Evolutionary conservation across 30 jellyfish, hydroid and myxozoan genomes (phyloP), one percentile per base, ranked within the genome.

Genomic region (Aurelia aurita): DNA sequence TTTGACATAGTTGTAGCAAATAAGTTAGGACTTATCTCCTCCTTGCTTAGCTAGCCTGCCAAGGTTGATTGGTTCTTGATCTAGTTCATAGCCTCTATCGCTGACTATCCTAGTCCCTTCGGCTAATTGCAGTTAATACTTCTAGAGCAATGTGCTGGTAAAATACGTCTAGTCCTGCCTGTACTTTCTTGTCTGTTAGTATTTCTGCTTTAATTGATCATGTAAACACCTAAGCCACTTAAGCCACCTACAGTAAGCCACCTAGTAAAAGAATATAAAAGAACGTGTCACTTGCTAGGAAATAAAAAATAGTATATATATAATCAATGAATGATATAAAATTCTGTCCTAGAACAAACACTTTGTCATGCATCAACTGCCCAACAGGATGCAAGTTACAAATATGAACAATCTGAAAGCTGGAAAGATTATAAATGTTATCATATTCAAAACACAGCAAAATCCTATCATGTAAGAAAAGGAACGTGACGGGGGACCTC

Each of bases 161-260:
- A 74, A 74, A 74, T 74, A 74, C 86, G 28, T 49, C 85, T 57
- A 74, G 39, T 32, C 75, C 74, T 74, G 86, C 86, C 86, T 74
- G 86, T 23, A 61, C 54, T 57, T 54, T 73, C 86, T 74, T 74
- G 86, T 16, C 35, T 61, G 73, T 22, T 74, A 74, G 61, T 54
- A 77, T 20, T 63, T 61, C 89, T 60, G 89, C 89, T 59, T 61
- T 77, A 77, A 29, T 58, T 74, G 74, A 77, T 61, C 45, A 78
- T 77, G 47, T 44, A 59, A 59, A 77, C 69, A 43, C 79, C 80
- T 77, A 77, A 77, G 72, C 89, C 89, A 77, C 89, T 77, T 13
- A 39, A 39, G 51, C 51, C 51, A 39, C 51, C 51, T 39, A 39
- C 51, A 39, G 51, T 39, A 39, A 39, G 51, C 51, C 51, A 39